Evolutionary conservation across 2,113 vertebrate species (phyloP).

Genomic region (Rhea pennata): DNA sequence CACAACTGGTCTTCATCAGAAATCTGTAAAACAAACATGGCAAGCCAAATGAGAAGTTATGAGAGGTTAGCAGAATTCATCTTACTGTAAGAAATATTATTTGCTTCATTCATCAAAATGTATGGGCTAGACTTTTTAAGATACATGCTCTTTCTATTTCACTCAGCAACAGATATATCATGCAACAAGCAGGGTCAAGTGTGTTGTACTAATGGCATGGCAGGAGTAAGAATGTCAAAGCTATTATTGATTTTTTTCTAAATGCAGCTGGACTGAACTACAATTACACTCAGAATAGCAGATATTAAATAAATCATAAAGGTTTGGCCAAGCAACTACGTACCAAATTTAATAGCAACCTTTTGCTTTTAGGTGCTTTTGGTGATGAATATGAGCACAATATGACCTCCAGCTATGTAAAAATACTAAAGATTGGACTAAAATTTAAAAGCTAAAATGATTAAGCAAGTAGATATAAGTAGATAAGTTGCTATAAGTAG

Average conservation of each 20-base stretch:
- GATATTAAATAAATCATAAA: background rate
- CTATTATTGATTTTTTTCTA: slow-evolving; percentile 33
- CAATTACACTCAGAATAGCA: background rate
- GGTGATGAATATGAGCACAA: background rate
- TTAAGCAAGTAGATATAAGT: background rate
- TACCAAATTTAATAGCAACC: background rate
- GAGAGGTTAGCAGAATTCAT: background rate
- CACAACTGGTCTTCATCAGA: background rate
- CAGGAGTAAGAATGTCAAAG: background rate
- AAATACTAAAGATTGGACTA: background rate
- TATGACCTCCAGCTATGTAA: background rate
- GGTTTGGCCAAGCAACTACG: background rate
- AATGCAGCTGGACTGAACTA: background rate
- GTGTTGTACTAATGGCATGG: background rate
- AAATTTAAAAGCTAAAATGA: background rate
- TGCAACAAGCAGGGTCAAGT: background rate
- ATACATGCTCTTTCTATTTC: background rate
- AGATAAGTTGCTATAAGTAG: no score
- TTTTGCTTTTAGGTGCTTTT: background rate
- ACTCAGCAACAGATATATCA: background rate
- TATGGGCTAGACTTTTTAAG: background rate
- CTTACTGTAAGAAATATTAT: background rate
- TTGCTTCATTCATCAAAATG: background rate
- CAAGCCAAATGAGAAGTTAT: background rate
- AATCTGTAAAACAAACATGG: background rate